Evolutionary conservation across 2,113 vertebrate species (phyloP).

Genomic region (Oenanthe oenanthe): DNA sequence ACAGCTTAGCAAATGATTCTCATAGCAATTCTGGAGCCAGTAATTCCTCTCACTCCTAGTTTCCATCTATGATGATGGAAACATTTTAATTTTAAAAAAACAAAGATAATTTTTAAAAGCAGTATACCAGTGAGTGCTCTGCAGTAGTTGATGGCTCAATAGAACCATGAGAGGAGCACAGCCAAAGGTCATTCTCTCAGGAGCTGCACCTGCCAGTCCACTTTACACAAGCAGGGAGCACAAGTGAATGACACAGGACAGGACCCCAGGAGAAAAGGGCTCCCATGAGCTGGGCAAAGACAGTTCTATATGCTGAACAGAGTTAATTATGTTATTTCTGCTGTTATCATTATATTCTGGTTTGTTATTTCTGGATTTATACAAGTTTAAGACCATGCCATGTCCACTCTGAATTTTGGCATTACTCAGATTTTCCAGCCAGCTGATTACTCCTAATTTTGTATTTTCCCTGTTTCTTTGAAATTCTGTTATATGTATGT

Average conservation of each 20-base stretch:
- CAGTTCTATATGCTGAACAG: rapidly evolving
- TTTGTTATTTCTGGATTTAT: not conserved
- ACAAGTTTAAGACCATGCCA: not conserved
- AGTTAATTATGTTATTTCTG: not conserved
- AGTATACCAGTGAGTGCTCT: rapidly evolving
- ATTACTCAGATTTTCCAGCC: not conserved
- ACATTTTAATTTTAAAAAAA: not conserved
- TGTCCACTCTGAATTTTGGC: not conserved
- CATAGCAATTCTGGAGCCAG: not conserved
- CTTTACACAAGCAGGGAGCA: rapidly evolving
- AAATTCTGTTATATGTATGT: not conserved
- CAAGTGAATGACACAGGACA: not conserved
- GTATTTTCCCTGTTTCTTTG: not conserved
- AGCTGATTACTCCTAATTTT: not conserved
- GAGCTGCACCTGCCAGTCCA: not conserved
- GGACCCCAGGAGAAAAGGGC: not conserved
- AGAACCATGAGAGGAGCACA: rapidly evolving
- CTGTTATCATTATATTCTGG: not conserved
- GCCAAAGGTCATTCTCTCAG: not conserved
- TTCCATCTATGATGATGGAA: not conserved
- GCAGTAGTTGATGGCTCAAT: not conserved
- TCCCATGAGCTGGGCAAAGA: not conserved
- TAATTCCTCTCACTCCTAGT: not conserved
- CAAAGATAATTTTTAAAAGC: not conserved
- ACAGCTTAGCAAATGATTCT: not conserved